phyloP scores from a whole-genome alignment of 1,140 invertebrate genomes.

The Colletes latitarsis region DNA sequence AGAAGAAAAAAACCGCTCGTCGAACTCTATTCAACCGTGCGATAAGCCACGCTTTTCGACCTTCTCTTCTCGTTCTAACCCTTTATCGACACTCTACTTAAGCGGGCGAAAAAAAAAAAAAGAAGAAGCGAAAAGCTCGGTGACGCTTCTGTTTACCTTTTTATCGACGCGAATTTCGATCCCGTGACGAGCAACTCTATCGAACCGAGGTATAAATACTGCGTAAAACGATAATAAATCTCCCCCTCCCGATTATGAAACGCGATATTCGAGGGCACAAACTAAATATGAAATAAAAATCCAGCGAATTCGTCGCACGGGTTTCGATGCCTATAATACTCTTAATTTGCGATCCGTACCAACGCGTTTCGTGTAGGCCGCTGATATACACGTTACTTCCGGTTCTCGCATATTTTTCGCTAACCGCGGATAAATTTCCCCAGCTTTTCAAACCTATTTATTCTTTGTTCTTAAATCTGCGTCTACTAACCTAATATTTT shows the following conservation, averaged over 20 bases:
- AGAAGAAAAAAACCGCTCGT: conserved; percentile 6
- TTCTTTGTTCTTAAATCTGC: no score
- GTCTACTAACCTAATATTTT: no score
- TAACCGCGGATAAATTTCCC: no score
- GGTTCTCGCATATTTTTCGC: no score
- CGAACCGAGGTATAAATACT: no score
- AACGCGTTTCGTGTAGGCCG: no score
- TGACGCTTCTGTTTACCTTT: background rate
- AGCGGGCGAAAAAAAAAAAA: background rate
- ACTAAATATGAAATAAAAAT: background rate
- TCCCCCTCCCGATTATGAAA: no score
- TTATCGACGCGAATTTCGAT: background rate
- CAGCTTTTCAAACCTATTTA: no score
- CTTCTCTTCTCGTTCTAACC: background rate
- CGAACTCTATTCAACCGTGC: conserved; percentile 44
- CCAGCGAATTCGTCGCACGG: no score
- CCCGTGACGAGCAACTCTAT: background rate
- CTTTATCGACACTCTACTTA: conserved; percentile 12
- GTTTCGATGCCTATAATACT: no score
- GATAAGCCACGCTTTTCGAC: conserved; percentile 44
- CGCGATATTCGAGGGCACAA: background rate
- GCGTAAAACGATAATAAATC: background rate
- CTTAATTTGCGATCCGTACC: no score
- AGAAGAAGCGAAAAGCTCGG: background rate
- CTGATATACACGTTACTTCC: no score